phyloP scores from a whole-genome alignment of 1,140 invertebrate genomes.

The Oreohelix idahoensis region DNA sequence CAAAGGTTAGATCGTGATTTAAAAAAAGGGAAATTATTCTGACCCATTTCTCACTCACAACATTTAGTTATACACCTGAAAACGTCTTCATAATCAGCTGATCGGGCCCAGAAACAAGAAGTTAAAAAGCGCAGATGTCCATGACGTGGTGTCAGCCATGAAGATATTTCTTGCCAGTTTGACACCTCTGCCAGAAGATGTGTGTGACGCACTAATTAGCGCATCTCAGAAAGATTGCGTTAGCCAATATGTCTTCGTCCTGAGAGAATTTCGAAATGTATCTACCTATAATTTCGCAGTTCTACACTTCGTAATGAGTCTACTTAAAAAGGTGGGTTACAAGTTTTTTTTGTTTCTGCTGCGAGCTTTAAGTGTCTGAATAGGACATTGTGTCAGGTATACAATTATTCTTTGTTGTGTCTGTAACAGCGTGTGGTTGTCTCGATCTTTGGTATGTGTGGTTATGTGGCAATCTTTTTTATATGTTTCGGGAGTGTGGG shows the following conservation, averaged over 20 bases:
- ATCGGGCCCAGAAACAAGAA: not conserved
- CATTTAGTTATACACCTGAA: not conserved
- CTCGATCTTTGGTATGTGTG: no score
- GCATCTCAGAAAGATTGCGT: not conserved
- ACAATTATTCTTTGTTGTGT: no score
- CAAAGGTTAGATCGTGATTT: no score
- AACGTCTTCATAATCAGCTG: not conserved
- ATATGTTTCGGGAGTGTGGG: no score
- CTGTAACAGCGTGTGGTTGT: no score
- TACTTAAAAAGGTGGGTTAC: not conserved
- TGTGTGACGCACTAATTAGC: conserved; percentile 12
- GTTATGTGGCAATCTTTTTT: no score
- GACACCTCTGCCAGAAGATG: conserved; percentile 17
- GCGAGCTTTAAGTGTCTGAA: no score
- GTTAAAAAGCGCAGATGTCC: not conserved
- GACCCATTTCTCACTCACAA: not conserved
- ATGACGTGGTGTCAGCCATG: conserved; percentile 21
- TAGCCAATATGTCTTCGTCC: not conserved
- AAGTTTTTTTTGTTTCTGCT: no score
- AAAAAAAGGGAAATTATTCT: not conserved
- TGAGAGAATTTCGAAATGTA: not conserved
- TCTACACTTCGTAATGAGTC: conserved; percentile 13
- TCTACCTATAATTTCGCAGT: conserved; percentile 1
- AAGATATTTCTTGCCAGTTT: not conserved
- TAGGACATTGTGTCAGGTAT: no score